Base-by-base conservation (phyloP, 2,888 invertebrate genomes). In the Mythimna lalbum region DNA sequence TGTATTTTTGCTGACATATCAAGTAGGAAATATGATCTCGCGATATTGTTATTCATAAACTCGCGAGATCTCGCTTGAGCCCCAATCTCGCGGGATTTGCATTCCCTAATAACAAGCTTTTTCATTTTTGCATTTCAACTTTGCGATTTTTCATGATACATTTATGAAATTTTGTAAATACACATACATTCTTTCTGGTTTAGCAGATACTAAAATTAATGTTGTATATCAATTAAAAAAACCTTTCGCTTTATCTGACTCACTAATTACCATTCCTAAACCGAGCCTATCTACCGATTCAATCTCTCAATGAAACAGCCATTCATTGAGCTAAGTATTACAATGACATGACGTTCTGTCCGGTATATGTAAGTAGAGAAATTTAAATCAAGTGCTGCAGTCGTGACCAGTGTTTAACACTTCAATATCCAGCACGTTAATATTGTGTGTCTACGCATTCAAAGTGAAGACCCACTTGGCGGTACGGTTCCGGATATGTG, bases 281-380 rank as follows among this genome's bases (percentile, higher is more conserved):
- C 7, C n/a, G 0, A 27, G 23, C 9, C 31, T 21, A 67, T 27
- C 33, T 21, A 19, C 39, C 10, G 21, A 68, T 47, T 21, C 7
- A 36, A 67, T 57, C 39, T 36, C 14, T 56, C 56, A 56, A 39
- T 56, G 43, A 60, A 76, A 43, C 12, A 17, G 9, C 27, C 10
- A 21, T 60, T 76, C 69, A 69, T 73, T 70, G 27, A 47, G 14
- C 1, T 19, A 70, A 62, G 62, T 72, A 55, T 61, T 27, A 78
- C 64, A 63, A 55, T 50, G 49, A 27, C 43, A 33, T 47, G 23
- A 43, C 49, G 7, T 12, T 63, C 47, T 47, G 59, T 61, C 52
- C 17, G 4, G 27, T 23, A 7, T 66, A 27, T 27, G 27, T 27
- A 77, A 63, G 65, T 77, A 81, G 78, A 81, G 78, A 77, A 81